Percentiles rank a stretch among this genome's conserved stretches.
Evolutionary conservation across 1,140 invertebrate genomes (phyloP).

Genomic region (Brachionus sp.): DNA sequence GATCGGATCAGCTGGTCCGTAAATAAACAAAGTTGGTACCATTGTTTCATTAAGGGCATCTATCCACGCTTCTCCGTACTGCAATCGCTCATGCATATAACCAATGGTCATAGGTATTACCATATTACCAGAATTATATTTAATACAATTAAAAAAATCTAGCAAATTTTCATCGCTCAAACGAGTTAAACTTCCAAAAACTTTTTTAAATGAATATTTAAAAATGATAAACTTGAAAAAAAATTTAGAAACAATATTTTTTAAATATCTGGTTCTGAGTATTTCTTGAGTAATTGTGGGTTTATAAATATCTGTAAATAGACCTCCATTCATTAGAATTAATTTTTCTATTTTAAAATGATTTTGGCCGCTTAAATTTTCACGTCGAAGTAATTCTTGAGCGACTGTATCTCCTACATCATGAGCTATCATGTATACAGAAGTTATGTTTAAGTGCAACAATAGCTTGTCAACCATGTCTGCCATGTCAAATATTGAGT

Average conservation of each 20-base stretch:
- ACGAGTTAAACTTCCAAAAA: slow-evolving; percentile 52
- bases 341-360: slow-evolving; percentile 48
- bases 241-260: not conserved
- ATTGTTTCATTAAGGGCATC: slow-evolving; percentile 49
- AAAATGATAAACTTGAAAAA: slow-evolving; percentile 26
- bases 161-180: slow-evolving; percentile 50
- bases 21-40: slow-evolving; percentile 52
- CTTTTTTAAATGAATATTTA: slow-evolving; percentile 42
- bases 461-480: slow-evolving; percentile 51
- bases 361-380: slow-evolving; percentile 13
- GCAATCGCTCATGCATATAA: slow-evolving; percentile 48
- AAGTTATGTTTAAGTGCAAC: slow-evolving; percentile 47
- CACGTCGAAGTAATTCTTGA: slow-evolving; percentile 54
- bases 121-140: slow-evolving; percentile 51
- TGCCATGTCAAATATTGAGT: slow-evolving; percentile 56
- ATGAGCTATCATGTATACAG: slow-evolving; percentile 56
- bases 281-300: slow-evolving; percentile 46
- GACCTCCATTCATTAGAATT: slow-evolving; percentile 55
- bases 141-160: slow-evolving; percentile 51
- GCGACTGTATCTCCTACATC: slow-evolving; percentile 60
- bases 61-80: slow-evolving; percentile 47
- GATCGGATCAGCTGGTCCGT: slow-evolving; percentile 54
- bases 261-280: slow-evolving; percentile 6
- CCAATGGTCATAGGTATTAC: slow-evolving; percentile 47
- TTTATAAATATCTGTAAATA: slow-evolving; percentile 53